Conservation (phyloP, 2,888 invertebrate genomes). For the Melolontha melolontha region DNA sequence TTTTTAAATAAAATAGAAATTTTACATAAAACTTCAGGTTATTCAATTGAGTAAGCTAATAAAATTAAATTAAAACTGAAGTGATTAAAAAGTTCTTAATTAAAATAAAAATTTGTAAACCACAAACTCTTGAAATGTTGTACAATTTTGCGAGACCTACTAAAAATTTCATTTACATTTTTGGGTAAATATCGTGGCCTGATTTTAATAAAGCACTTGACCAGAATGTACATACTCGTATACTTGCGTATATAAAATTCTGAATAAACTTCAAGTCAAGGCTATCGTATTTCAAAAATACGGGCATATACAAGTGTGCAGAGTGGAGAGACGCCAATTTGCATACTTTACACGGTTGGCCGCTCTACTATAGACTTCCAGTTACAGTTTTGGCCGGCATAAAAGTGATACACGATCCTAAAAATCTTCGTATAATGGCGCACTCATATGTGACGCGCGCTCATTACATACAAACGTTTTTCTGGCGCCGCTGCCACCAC, state of each 20-base stretch:
- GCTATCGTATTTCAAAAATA: constrained; percentile 34
- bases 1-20: no score
- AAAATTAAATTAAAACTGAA: no score
- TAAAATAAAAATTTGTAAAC: constrained; percentile 1
- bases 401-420: constrained; percentile 61
- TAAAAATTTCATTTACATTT: constrained; percentile 38
- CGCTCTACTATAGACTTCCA: constrained; percentile 58
- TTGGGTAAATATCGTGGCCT: constrained; percentile 6
- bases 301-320: constrained; percentile 50
- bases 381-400: constrained; percentile 59
- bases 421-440: constrained; percentile 57
- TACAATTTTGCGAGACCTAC: constrained; percentile 2
- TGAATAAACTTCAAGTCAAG: constrained; percentile 37
- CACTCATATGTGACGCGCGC: constrained; percentile 54
- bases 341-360: constrained; percentile 61
- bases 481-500: constrained; percentile 18
- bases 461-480: constrained; percentile 50
- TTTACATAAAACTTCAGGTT: no score
- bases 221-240: background rate
- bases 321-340: constrained; percentile 55
- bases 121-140: constrained; percentile 15
- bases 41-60: no score
- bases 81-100: background rate
- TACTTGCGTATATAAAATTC: constrained; percentile 25
- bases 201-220: constrained; percentile 26